Conservation (phyloP, 2,113 vertebrate species). For the Callocephalon fimbriatum region DNA sequence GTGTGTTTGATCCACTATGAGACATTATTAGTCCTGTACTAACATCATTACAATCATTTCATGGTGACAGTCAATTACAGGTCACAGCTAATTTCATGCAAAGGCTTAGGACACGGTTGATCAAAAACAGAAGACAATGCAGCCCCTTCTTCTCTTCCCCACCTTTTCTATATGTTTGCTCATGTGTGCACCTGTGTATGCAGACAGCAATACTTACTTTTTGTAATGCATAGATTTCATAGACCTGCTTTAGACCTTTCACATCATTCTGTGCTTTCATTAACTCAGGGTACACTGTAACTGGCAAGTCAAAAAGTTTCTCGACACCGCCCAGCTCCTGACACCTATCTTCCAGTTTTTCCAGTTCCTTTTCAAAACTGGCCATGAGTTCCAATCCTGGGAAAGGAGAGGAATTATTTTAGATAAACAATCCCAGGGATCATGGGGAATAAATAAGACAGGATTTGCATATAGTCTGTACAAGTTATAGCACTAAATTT, state of each 20-base stretch:
- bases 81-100: background rate
- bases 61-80: background rate
- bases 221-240: constrained; percentile 84
- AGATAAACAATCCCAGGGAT: background rate
- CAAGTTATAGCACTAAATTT: background rate
- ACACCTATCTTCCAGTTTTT: constrained; percentile 72
- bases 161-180: background rate
- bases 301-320: constrained; percentile 89
- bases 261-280: constrained; percentile 87
- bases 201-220: constrained; percentile 67
- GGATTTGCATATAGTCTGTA: background rate
- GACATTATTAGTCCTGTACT: background rate
- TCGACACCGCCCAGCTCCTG: constrained; percentile 86
- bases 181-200: background rate
- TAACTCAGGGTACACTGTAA: constrained; percentile 83
- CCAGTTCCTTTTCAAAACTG: constrained; percentile 82
- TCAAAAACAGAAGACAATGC: background rate
- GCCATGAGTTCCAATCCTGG: constrained; percentile 83
- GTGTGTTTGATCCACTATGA: background rate
- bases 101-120: background rate
- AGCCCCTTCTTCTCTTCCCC: background rate
- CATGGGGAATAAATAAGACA: background rate
- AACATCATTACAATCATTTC: background rate
- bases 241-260: constrained; percentile 82
- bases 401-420: background rate